Conservation (phyloP, 2,888 invertebrate species). For the Acrobasis suavella region DNA sequence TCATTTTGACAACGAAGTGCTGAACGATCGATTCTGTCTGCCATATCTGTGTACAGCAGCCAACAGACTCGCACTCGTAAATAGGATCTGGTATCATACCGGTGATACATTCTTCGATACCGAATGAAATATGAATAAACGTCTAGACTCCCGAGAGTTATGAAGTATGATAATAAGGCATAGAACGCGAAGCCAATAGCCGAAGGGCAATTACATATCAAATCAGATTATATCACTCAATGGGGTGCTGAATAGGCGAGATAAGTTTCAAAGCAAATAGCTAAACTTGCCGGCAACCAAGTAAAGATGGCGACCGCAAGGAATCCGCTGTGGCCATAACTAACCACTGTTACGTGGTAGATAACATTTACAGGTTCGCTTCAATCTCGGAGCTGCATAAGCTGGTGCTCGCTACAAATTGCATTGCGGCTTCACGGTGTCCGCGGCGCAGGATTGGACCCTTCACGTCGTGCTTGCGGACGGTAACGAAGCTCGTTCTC, state of each 20-base stretch:
- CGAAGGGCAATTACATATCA: constrained; percentile 51
- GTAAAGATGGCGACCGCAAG: constrained; percentile 64
- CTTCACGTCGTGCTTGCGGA: constrained; percentile 35
- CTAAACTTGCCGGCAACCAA: constrained; percentile 37
- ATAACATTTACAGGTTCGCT: constrained; percentile 77
- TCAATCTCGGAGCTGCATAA: constrained; percentile 59
- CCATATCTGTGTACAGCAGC: constrained; percentile 57
- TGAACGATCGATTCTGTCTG: constrained; percentile 50
- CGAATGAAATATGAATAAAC: constrained; percentile 70
- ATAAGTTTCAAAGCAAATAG: constrained; percentile 43
- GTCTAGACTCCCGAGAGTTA: constrained; percentile 60
- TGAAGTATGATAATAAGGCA: constrained; percentile 63
- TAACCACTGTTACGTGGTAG: constrained; percentile 72
- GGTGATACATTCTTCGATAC: constrained; percentile 71
- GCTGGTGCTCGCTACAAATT: constrained; percentile 65
- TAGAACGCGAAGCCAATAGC: constrained; percentile 47
- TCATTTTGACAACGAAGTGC: constrained; percentile 40
- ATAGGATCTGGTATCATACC: constrained; percentile 64
- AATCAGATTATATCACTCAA: constrained; percentile 33
- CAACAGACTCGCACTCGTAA: constrained; percentile 62
- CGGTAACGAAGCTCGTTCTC: constrained; percentile 45
- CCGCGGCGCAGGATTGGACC: constrained; percentile 50
- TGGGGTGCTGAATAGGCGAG: constrained; percentile 25
- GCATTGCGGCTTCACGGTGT: constrained; percentile 70
- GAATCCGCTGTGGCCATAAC: constrained; percentile 63